Evolutionary conservation across 64 coral and sea anemone genomes (phyloP), one percentile per base, ranked within the genome.

Genomic region (Cladopsammia gracilis): DNA sequence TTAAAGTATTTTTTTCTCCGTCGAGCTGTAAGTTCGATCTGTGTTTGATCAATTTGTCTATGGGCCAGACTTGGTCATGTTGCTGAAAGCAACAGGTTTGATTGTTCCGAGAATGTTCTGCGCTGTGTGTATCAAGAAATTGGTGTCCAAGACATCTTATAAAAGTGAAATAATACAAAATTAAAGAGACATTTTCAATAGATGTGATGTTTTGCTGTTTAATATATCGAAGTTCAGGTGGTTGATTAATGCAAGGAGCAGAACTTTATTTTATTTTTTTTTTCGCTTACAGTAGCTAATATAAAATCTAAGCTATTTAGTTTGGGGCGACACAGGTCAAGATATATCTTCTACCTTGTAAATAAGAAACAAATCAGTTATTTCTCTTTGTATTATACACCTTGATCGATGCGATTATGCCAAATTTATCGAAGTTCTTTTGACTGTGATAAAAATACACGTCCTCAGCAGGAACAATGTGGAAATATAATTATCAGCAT

Each of bases 361-460:
- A 84, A 84, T 84, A 84, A 84, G 80, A 84, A 84, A 84, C 80
- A 84, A 68, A 67, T 84, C 61, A 68, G 45, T 84, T 18, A 68
- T 84, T 84, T 67, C 80, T 62, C 44, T 65, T 84, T 64, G 80
- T 84, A 84, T 84, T 84, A 49, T 49, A 47, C 80, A 10, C 45
- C 45, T 68, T 67, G 44, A 49, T 50, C 58, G 58, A 50, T 16
- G 18, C 10, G 80, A 66, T 67, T 51, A 47, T 20, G 19, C 19
- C 44, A 48, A 68, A 84, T 84, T 48, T 45, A 68, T 82, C 19
- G 19, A 48, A 20, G 26, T 84, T 84, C 80, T 67, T 67, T 84
- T 34, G 16, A 44, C n/a, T 1, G 16, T 10, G 60, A 62, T 66
- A 66, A 84, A 84, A 84, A 49, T 42, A 59, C 52, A 79, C 42